Evolutionary conservation across 2,113 vertebrate genomes (phyloP), one percentile per base, ranked within the genome.

Genomic region (Merops nubicus): DNA sequence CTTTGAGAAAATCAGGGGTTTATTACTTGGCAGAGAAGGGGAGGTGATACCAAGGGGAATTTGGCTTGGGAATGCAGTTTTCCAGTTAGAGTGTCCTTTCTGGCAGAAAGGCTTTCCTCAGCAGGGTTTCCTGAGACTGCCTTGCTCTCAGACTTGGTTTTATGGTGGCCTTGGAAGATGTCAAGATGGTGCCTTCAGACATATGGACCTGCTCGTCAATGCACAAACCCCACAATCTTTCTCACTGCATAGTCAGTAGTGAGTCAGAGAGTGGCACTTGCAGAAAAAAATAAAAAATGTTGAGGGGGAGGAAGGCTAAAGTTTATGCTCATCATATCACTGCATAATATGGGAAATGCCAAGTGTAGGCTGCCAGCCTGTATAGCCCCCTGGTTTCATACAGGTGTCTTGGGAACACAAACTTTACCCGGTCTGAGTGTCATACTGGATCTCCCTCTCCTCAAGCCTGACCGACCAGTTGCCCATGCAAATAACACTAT

Each of bases 21-120:
- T 92, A 88, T 93, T 81, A 84, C 26, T 67, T 96, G 94, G 91
- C 85, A 95, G 38, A 84, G 43, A 34, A 47, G 22, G 33, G 33
- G 80, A 92, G 78, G 88, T 94, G 82, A 92, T 45, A 54, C 33
- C 81, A 93, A 94, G 73, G 64, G 73, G 84, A 89, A 75, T 89
- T 67, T 84, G 42, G 19, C 47, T 94, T 57, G 54, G 60, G 91
- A 95, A 84, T 63, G 64, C 87, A 81, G 60, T 36, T 82, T 90
- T 90, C 53, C 65, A 62, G 22, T 51, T 34, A 36, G 33, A 88
- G 82, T 74, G 89, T 51, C 62, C 53, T 79, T 85, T 33, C 88
- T 88, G 92, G 51, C 60, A 90, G 74, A 7, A 48, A 76, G 43
- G 67, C n/a, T 85, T 90, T 79, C 85, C 53, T 85, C 73, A 70